These are phyloP conservation scores for Phania funesta DNA, from an alignment of 2,888 invertebrate genomes.

Conservation along the genomic window DNA sequence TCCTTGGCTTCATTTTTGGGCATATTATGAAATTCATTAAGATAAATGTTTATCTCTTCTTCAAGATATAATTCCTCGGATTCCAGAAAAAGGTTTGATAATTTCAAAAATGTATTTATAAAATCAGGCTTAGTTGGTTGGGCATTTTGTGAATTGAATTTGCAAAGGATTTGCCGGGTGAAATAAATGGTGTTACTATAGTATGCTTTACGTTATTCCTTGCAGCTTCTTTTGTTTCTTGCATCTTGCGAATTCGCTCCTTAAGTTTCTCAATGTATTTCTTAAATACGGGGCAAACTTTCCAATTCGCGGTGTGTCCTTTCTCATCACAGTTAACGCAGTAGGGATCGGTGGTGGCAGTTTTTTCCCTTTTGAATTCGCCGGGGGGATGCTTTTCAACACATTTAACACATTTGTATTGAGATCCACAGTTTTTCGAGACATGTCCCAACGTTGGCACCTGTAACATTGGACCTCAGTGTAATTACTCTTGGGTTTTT, in stretches of 20 bases:
- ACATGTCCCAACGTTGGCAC: not conserved
- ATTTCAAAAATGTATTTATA: conserved; percentile 3
- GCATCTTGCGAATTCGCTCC: not conserved
- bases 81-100: conserved; percentile 11
- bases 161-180: too few relatives aligned
- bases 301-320: conserved; percentile 29
- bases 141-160: not conserved
- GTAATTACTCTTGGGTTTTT: too few relatives aligned
- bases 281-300: too few relatives aligned
- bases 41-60: not conserved
- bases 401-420: conserved; percentile 15
- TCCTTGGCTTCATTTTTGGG: conserved; percentile 1
- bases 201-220: not conserved
- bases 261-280: too few relatives aligned
- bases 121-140: not conserved
- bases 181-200: too few relatives aligned
- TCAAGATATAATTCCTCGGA: not conserved
- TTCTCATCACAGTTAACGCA: not conserved
- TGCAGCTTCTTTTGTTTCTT: not conserved
- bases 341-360: not conserved
- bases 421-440: not conserved
- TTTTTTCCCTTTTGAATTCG: too few relatives aligned
- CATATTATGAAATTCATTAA: conserved; percentile 10
- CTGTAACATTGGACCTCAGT: too few relatives aligned
- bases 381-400: too few relatives aligned